Evolutionary conservation across 2,113 vertebrate species (phyloP), one percentile per base, ranked within the genome.

Genomic region (Pycnonotus jocosus): DNA sequence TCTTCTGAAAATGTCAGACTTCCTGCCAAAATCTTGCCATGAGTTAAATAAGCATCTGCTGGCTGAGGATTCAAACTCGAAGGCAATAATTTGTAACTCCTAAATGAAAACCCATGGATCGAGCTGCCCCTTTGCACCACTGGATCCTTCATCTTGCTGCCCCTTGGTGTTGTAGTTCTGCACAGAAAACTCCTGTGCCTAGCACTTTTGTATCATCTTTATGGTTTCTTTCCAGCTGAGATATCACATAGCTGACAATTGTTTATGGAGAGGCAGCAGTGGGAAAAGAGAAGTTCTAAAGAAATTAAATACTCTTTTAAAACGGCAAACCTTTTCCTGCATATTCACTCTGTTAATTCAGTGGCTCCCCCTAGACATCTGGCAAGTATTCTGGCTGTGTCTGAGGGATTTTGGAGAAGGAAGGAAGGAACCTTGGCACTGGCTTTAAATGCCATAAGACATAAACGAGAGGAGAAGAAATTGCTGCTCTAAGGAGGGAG

Each of bases 21-120:
- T 76, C 57, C 82, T 95, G 95, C 95, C 93, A 95, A 92, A 61
- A 84, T 88, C 80, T 93, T 90, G 28, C 92, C 61, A 17, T 60
- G 56, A 94, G 31, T 76, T 92, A 74, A 92, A 83, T 18, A 80
- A 96, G 81, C 35, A 51, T 94, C 85, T 93, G 56, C 76, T 74
- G 88, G 40, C 72, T 68, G 56, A 74, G 57, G 86, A 78, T 56
- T 60, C 82, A 33, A 40, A 24, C 61, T 81, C 68, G 51, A 60
- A 93, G 21, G 12, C 1, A 2, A 33, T 64, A 0, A 2, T 74
- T 48, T 1, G 3, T 77, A 82, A 79, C n/a, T 77, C 69, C 3
- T 2, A 82, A 81, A 79, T 44, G 33, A 82, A 82, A 93, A 31
- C 28, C 40, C 16, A 5, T 1, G 4, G 61, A 53, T 56, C 0